A percentile compares a stretch with the other conserved stretches of the same genome.
Conservation (phyloP, 2,888 invertebrate genomes). For the Lottia scabra region DNA sequence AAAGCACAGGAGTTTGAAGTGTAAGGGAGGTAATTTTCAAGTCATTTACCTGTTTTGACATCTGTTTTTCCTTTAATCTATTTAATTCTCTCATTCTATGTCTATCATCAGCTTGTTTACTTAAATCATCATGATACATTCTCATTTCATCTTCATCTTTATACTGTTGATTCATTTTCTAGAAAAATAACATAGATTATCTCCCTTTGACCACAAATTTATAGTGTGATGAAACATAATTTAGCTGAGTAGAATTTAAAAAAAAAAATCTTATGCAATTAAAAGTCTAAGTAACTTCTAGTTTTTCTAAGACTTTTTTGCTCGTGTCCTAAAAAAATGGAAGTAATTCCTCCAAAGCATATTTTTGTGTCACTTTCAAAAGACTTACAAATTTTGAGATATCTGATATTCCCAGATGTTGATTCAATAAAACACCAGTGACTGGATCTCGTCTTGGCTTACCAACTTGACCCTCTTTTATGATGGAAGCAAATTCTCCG, state of each 20-base stretch:
- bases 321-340: too few species aligned
- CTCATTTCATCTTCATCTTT: slow-evolving; percentile 20
- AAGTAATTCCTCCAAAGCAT: too few species aligned
- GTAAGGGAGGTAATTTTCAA: too few species aligned
- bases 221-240: too few species aligned
- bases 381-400: slow-evolving; percentile 30
- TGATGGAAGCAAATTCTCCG: slow-evolving; percentile 41
- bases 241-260: too few species aligned
- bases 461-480: slow-evolving; percentile 46
- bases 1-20: too few species aligned
- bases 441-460: slow-evolving; percentile 44
- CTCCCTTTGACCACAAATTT: not conserved
- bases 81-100: slow-evolving; percentile 38
- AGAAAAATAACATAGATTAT: not conserved
- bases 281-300: too few species aligned
- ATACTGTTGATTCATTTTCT: slow-evolving; percentile 37
- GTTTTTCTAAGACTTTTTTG: too few species aligned
- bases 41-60: slow-evolving; percentile 37
- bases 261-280: too few species aligned
- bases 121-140: slow-evolving; percentile 44
- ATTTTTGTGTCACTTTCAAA: too few species aligned
- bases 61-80: slow-evolving; percentile 44
- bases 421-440: slow-evolving; percentile 39
- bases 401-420: slow-evolving; percentile 31
- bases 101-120: slow-evolving; percentile 43